Conservation (phyloP, 1,140 invertebrate species). For the Anastrepha ludens region DNA sequence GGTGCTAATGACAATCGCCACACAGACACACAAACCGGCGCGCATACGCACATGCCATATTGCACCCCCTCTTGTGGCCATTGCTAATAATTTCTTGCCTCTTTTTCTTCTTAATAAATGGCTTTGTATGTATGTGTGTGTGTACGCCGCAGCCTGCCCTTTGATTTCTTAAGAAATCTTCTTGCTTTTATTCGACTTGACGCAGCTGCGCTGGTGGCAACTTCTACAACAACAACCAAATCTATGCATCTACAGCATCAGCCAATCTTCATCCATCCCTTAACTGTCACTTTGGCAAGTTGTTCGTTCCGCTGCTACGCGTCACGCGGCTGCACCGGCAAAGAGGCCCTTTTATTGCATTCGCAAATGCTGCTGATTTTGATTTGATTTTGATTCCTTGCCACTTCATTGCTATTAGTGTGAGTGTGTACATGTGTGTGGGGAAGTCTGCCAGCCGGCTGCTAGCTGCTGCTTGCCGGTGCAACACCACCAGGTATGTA, state of each 20-base stretch:
- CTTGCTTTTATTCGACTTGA: not conserved
- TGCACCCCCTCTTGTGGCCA: not conserved
- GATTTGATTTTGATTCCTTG: conserved; percentile 2
- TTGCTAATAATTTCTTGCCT: not conserved
- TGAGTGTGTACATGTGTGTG: not conserved
- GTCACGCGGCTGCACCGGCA: not conserved
- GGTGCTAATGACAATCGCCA: conserved; percentile 44
- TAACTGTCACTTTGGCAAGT: not conserved
- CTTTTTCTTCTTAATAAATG: not conserved
- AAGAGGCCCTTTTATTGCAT: conserved; percentile 57
- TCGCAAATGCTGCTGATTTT: conserved; percentile 67
- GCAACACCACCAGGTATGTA: not conserved
- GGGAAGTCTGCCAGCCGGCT: not conserved
- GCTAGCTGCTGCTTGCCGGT: conserved; percentile 32
- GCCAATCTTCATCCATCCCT: not conserved
- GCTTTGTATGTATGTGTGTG: not conserved
- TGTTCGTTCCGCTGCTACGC: not conserved
- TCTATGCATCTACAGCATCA: not conserved
- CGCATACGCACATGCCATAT: not conserved
- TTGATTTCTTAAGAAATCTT: conserved; percentile 37
- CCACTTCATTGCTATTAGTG: not conserved
- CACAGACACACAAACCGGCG: not conserved
- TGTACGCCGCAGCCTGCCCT: not conserved
- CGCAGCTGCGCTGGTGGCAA: conserved; percentile 44
- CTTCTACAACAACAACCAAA: not conserved